Conservation (phyloP, 2,797 vertebrate genomes). For the Gorsachius magnificus region DNA sequence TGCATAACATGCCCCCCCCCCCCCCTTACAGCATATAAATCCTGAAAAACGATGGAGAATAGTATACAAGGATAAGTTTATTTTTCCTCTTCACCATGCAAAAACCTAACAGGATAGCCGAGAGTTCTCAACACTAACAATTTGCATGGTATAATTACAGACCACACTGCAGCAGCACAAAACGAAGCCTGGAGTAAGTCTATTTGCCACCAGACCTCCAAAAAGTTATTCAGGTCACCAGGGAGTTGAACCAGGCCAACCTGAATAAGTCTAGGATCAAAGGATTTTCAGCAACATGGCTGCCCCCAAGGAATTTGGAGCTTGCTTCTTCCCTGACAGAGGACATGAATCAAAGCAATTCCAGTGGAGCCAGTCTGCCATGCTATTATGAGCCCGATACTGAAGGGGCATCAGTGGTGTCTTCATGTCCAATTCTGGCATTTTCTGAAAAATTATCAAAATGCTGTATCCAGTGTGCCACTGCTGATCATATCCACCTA, state of each 20-base stretch:
- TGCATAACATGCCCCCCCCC: rapidly evolving
- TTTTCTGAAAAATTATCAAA: neutral
- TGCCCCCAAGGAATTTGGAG: neutral
- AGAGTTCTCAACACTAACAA: neutral
- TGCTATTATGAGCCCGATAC: neutral
- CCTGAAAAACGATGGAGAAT: neutral
- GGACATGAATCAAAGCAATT: neutral
- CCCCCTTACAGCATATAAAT: neutral
- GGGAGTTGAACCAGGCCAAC: neutral
- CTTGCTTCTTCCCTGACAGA: neutral
- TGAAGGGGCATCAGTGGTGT: neutral
- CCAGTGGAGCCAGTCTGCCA: neutral
- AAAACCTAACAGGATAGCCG: neutral
- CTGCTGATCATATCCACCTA: neutral
- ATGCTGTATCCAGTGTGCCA: rapidly evolving
- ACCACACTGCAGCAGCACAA: neutral
- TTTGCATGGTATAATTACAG: neutral
- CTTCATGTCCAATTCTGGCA: neutral
- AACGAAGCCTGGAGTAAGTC: neutral
- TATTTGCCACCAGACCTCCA: neutral
- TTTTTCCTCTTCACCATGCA: neutral
- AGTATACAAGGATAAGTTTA: neutral
- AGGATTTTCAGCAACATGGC: neutral
- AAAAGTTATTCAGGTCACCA: neutral
- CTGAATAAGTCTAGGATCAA: neutral